A percentile compares a stretch with the other conserved stretches of the same genome.
phyloP scores from a whole-genome alignment of 2,113 vertebrate species.

The Oenanthe melanoleuca region DNA sequence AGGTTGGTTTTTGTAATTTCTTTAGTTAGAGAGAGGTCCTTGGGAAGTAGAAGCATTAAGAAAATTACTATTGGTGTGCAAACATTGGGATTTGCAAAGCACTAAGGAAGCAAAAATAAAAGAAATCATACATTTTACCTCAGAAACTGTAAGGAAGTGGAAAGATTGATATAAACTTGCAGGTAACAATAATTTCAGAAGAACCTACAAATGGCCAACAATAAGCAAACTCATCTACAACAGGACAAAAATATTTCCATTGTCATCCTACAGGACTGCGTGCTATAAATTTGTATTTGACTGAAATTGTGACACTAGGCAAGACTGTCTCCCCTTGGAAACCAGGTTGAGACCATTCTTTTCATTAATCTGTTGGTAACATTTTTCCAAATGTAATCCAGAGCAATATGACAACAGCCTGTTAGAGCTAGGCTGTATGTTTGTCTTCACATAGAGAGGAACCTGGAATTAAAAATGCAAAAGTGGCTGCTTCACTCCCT shows the following conservation, averaged over 20 bases:
- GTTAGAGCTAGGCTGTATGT: background rate
- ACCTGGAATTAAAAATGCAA: background rate
- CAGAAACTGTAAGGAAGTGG: background rate
- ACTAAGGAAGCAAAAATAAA: background rate
- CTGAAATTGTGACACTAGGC: background rate
- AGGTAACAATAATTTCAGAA: background rate
- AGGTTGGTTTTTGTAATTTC: background rate
- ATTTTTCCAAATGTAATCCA: background rate
- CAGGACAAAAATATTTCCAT: background rate
- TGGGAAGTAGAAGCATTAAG: background rate
- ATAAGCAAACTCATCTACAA: background rate
- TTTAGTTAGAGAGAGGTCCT: background rate
- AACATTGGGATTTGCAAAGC: background rate
- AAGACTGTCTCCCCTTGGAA: background rate
- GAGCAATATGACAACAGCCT: background rate
- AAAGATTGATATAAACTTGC: background rate
- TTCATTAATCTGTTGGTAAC: background rate
- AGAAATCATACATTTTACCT: background rate
- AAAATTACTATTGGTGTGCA: background rate
- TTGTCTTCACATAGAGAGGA: background rate
- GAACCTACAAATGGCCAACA: background rate
- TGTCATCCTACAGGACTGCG: background rate
- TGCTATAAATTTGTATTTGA: background rate
- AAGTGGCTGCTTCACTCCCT: background rate
- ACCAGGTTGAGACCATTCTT: background rate